Conservation (phyloP, 37 sponge, comb jelly and placozoan species). For the Spongilla lacustris region DNA sequence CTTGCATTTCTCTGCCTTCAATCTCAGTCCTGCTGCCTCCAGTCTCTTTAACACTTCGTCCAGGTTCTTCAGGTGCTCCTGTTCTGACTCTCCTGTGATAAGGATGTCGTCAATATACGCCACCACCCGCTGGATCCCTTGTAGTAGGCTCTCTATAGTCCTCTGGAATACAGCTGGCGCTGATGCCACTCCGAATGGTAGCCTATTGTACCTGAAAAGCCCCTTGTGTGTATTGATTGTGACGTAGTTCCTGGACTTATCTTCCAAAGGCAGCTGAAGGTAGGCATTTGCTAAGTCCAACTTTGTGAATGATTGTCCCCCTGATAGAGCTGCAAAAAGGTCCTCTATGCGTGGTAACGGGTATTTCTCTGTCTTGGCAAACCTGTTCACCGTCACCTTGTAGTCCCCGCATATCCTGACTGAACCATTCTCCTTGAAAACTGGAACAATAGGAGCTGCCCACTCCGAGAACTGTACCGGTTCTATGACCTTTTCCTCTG, state of each 20-base stretch:
- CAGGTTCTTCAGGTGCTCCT: conserved; percentile 30
- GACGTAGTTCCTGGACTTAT: conserved; percentile 3
- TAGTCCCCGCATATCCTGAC: conserved; percentile 62
- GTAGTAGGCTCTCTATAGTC: conserved; percentile 12
- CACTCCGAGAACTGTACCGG: conserved; percentile 47
- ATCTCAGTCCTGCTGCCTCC: conserved; percentile 17
- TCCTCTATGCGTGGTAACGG: conserved; percentile 59
- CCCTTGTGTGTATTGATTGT: conserved; percentile 26
- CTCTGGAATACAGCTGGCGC: conserved; percentile 40
- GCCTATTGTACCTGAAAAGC: neutral
- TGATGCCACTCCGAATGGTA: conserved; percentile 26
- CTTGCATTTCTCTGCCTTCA: conserved; percentile 32
- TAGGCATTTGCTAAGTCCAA: conserved; percentile 35
- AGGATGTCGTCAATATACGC: conserved; percentile 20
- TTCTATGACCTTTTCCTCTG: conserved; percentile 18
- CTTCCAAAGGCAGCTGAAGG: conserved; percentile 12
- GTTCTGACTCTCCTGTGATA: conserved; percentile 11
- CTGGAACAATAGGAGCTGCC: conserved; percentile 60
- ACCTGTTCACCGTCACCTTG: conserved; percentile 52
- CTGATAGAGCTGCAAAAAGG: conserved; percentile 39
- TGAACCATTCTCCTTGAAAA: conserved; percentile 38
- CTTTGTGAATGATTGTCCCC: conserved; percentile 26
- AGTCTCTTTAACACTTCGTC: conserved; percentile 29
- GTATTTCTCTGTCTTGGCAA: conserved; percentile 14
- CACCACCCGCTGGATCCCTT: neutral